Evolutionary conservation across 2,113 vertebrate genomes (phyloP).

Genomic region (mouse (Mus musculus)): GRCm39 chrX:5835001-5835500

Average conservation of each 20-base stretch:
- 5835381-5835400: neutral
- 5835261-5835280: neutral
- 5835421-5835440: neutral
- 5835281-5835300: neutral
- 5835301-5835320: neutral
- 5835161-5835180: neutral
- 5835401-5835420: neutral
- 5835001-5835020: neutral
- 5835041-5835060: neutral
- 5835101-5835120: neutral
- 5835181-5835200: neutral
- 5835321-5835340: neutral
- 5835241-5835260: neutral
- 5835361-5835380: neutral
- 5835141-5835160: neutral
- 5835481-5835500: neutral
- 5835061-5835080: neutral
- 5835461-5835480: neutral
- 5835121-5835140: neutral
- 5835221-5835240: neutral
- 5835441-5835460: neutral
- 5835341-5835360: neutral
- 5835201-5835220: no score
- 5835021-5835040: neutral
- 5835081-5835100: constrained; percentile 3